Conservation (phyloP, 2,113 vertebrate species). For the Orthonyx spaldingii region DNA sequence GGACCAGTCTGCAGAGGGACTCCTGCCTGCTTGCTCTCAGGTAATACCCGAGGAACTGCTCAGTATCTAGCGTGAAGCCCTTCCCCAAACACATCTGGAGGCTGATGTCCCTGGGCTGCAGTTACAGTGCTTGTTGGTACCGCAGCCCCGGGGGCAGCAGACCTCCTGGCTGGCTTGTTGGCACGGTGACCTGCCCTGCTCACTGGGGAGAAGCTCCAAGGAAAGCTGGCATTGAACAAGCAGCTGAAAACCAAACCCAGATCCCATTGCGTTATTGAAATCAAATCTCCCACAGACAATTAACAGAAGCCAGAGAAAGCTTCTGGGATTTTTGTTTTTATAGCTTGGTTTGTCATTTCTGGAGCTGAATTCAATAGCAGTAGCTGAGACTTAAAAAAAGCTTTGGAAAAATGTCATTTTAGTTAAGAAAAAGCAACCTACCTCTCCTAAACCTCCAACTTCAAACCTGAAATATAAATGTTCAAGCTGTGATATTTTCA, state of each 20-base stretch:
- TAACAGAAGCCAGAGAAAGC: background rate
- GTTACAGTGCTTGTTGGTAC: background rate
- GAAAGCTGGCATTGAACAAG: background rate
- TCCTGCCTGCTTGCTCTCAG: background rate
- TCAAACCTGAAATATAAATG: background rate
- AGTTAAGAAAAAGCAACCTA: background rate
- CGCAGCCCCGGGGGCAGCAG: accelerated
- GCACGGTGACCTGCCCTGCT: accelerated
- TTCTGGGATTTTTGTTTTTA: background rate
- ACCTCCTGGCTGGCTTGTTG: background rate
- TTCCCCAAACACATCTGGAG: background rate
- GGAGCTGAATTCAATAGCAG: background rate
- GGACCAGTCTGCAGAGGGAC: background rate
- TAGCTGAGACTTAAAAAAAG: background rate
- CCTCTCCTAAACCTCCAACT: background rate
- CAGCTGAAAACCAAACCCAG: background rate
- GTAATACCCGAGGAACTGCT: background rate
- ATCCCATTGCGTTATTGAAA: background rate
- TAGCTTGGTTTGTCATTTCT: background rate
- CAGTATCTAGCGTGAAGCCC: accelerated
- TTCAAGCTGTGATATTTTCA: background rate
- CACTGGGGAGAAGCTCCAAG: background rate
- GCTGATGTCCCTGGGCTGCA: background rate
- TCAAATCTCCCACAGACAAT: background rate
- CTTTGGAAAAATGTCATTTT: background rate